Evolutionary conservation across 37 sponge, comb jelly and placozoan genomes (phyloP), one percentile per base, ranked within the genome.

Genomic region (Dysidea cf. avara): DNA sequence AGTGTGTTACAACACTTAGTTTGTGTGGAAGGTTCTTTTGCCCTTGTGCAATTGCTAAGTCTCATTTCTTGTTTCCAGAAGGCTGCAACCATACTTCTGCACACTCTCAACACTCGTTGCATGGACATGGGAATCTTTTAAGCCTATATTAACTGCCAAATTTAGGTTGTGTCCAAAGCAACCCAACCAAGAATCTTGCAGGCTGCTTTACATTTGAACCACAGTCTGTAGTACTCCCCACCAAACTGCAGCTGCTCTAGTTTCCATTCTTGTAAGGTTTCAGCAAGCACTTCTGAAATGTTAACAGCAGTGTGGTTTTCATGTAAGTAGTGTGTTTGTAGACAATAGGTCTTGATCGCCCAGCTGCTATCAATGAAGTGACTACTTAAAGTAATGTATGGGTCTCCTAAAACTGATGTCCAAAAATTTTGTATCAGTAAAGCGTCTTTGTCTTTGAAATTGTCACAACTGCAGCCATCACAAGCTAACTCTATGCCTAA

Each of bases 301-400:
- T 56, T 74, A 9, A 1, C 50, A 33, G 59, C 75, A 21, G 75
- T 74, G 62, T 74, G 75, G 30, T 74, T 63, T 29, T 74, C 62
- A 26, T 71, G n/a, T n/a, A n/a, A n/a, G n/a, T n/a, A n/a, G n/a
- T n/a, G n/a, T n/a, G n/a, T n/a, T n/a, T n/a, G n/a, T n/a, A n/a
- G n/a, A n/a, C n/a, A n/a, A n/a, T n/a, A n/a, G n/a, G n/a, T n/a
- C n/a, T n/a, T n/a, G n/a, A n/a, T n/a, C n/a, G n/a, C n/a, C n/a
- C n/a, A n/a, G n/a, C n/a, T n/a, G n/a, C n/a, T n/a, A n/a, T n/a
- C 57, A 54, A 71, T 56, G 39, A 71, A 71, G 43, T 56, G 72
- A 5, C 56, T 37, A 0, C 58, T 71, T 35, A 71, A 71, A 3
- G 72, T 38, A 22, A 71, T 20, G 36, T 56, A 71, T 2, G 72